phyloP scores from a whole-genome alignment of 2,797 vertebrate genomes.

The Lepilemur ruficaudatus region DNA sequence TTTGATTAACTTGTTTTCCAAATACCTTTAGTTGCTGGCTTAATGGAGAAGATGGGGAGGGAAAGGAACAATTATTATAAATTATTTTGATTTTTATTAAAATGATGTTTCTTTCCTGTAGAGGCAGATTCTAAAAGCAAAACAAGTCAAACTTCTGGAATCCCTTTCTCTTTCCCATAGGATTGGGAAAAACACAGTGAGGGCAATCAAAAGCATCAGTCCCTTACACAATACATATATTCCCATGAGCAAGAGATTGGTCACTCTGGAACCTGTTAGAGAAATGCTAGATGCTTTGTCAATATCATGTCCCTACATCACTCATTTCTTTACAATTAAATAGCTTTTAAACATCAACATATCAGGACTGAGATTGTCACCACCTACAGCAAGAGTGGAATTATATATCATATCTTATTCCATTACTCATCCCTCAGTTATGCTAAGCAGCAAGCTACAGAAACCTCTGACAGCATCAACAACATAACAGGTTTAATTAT shows the following conservation, averaged over 20 bases:
- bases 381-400: slow-evolving; percentile 27
- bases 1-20: slow-evolving; percentile 28
- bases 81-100: slow-evolving; percentile 43
- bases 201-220: not conserved
- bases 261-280: slow-evolving; percentile 16
- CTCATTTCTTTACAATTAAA: slow-evolving; percentile 44
- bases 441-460: slow-evolving; percentile 30
- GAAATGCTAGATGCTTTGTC: not conserved
- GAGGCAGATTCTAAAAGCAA: slow-evolving; percentile 28
- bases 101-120: slow-evolving; percentile 46
- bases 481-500: slow-evolving; percentile 44
- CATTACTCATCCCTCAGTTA: slow-evolving; percentile 11
- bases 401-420: not conserved
- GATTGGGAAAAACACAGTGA: slow-evolving; percentile 39
- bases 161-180: slow-evolving; percentile 1
- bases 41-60: not conserved
- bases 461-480: slow-evolving; percentile 46
- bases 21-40: slow-evolving; percentile 34
- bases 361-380: slow-evolving; percentile 2
- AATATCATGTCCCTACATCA: not conserved
- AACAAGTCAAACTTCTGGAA: slow-evolving; percentile 13
- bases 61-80: slow-evolving; percentile 32
- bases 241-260: not conserved
- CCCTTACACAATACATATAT: not conserved
- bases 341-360: slow-evolving; percentile 15